phyloP scores from a whole-genome alignment of 2,888 invertebrate genomes.

The Troglohyphantes excavatus region DNA sequence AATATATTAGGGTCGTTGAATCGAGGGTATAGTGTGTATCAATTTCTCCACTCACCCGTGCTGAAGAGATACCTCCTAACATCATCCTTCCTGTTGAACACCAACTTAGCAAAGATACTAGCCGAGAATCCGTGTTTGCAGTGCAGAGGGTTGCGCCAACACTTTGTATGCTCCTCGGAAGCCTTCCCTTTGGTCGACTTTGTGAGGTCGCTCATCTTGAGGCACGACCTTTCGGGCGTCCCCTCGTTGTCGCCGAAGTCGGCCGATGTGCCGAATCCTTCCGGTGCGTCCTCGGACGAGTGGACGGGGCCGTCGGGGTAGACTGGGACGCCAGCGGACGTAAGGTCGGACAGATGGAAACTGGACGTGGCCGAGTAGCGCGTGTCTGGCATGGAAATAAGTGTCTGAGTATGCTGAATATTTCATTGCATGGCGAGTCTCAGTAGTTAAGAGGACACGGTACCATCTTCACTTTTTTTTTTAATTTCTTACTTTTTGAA shows the following conservation, averaged over 20 bases:
- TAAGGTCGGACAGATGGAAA: slow-evolving; percentile 65
- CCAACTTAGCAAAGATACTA: slow-evolving; percentile 78
- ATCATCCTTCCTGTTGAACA: slow-evolving; percentile 59
- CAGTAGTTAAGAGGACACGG: no score
- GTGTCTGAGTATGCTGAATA: no score
- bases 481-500: no score
- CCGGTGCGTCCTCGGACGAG: slow-evolving; percentile 50
- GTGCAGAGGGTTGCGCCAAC: slow-evolving; percentile 79
- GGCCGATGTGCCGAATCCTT: slow-evolving; percentile 69
- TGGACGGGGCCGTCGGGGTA: slow-evolving; percentile 68
- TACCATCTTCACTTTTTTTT: no score
- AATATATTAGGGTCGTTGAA: no score
- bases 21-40: no score
- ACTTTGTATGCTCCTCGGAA: slow-evolving; percentile 75
- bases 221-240: slow-evolving; percentile 63
- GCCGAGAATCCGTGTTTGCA: slow-evolving; percentile 79
- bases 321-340: slow-evolving; percentile 48
- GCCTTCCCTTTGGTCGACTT: slow-evolving; percentile 7
- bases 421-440: no score
- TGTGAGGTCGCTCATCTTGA: slow-evolving; percentile 72
- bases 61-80: slow-evolving; percentile 77
- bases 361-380: slow-evolving; percentile 58
- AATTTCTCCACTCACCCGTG: slow-evolving; percentile 79
- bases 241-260: slow-evolving; percentile 64
- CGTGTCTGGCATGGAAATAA: slow-evolving; percentile 59